Base-by-base conservation (phyloP, 2,888 invertebrate genomes). In the Phyto melanocephala region DNA sequence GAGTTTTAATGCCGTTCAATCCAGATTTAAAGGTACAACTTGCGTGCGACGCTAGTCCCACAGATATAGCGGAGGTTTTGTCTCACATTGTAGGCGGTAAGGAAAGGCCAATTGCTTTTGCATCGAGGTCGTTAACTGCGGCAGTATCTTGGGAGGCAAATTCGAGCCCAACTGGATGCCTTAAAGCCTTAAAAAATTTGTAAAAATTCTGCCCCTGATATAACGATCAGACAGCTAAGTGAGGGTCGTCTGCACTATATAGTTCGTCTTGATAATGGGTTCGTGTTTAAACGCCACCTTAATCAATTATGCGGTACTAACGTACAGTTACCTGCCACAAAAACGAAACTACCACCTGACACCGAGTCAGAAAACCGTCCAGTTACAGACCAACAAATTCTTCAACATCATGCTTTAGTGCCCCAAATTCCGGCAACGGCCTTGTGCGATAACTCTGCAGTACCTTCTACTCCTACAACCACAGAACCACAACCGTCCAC, bases 1-100 rank as follows among this genome's bases (percentile, higher is more conserved):
- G 54, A 10, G 76, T 63, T 4, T 45, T 81, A 60, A 80, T 75
- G 47, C 78, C 81, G 20, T 81, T 71, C 45, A 68, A 84, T 63
- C 81, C 81, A 11, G 47, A 80, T 7, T 56, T 75, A 33, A 37
- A 35, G n/a, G 13, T 80, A 3, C 56, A 58, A 54, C 50, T 71
- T 15, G 71, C 77, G 13, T 83, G 74, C 37, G 78, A 81, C 20
- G 83, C 83, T 10, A 84, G 79, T 33, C 40, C 40, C 40, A 40
- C 40, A 40, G 40, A n/a, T 11, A 40, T 40, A 80, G 78, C 28
- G 54, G 68, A 6, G 54, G 72, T 15, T 70, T 84, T 45, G 77
- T 81, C 74, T 2, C 74, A 84, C 42, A 56, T 67, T 4, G 60
- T 82, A n/a, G 28, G 68, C 11, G 74, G n/a, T n/a, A n/a, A n/a